Base-by-base conservation (phyloP, 2,797 vertebrate species). In the Euthynnus affinis region DNA sequence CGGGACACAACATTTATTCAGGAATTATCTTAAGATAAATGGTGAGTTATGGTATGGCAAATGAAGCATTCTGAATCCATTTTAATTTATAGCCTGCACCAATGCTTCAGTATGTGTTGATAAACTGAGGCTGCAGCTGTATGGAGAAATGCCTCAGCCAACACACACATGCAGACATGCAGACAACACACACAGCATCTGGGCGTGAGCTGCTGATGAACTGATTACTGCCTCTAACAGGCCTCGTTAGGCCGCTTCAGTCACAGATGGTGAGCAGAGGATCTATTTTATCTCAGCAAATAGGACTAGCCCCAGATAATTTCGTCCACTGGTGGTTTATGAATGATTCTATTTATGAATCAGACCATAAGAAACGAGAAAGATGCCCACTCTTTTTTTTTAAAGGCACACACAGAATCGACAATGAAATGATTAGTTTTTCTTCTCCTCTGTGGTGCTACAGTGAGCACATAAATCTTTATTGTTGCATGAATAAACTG, bases 281-380 rank as follows among this genome's bases (percentile, higher is more conserved):
- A 78, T 82, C 71, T 74, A 59, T 87, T 82, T 88, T 80, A 72
- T 62, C 70, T 59, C 69, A 20, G 48, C 51, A 87, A 87, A 88
- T 76, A 80, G 84, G 82, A 87, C 87, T 67, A 87, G 80, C 40
- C 86, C 87, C 72, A 84, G 67, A 89, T 88, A n/a, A 79, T 79
- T 78, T 52, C 0, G 3, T 77, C 59, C 79, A 64, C 65, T 73
- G 60, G 52, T 76, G 44, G 60, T 77, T 77, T 67, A 27, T 53
- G 64, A 87, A 32, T 58, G 22, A 64, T 66, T 82, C 74, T 74
- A 81, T 90, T 90, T 80, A 56, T 77, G 64, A 82, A 75, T 73
- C 66, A 69, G 70, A 80, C 48, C 66, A 56, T 15, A 53, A 72
- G 62, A 63, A 68, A 59, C 20, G 0, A 64, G 49, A 78, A 48